These are phyloP conservation scores for Drosophila navojoa DNA, from an alignment of 1,140 invertebrate species.

Conservation along the genomic window DNA sequence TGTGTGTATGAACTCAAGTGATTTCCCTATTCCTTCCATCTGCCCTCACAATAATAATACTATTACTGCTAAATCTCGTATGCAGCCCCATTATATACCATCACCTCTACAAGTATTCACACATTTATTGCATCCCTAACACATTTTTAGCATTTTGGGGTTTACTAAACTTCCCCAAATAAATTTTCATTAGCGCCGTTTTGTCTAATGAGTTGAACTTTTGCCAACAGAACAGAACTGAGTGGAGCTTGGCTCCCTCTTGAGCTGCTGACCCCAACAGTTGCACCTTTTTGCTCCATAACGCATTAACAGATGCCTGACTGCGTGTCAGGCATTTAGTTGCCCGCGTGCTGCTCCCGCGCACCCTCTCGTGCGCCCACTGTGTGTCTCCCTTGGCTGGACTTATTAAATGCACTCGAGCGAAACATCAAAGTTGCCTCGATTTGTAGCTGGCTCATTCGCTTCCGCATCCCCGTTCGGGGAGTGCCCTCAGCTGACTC, in stretches of 20 bases:
- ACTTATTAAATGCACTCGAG: slow-evolving; percentile 76
- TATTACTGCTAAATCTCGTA: too few species aligned
- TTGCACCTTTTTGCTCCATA: slow-evolving; percentile 6
- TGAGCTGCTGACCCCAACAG: slow-evolving; percentile 3
- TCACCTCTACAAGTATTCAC: too few species aligned
- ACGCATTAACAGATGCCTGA: slow-evolving; percentile 10
- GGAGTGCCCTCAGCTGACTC: not conserved
- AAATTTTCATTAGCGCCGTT: not conserved
- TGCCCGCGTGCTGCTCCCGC: not conserved
- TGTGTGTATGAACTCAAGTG: too few species aligned
- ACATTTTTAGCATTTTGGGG: not conserved
- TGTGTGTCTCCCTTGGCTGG: not conserved
- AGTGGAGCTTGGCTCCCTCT: not conserved
- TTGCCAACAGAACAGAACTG: not conserved
- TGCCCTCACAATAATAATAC: too few species aligned
- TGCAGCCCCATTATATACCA: too few species aligned
- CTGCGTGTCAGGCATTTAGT: slow-evolving; percentile 5
- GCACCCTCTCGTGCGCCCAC: too few species aligned
- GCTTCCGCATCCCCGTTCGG: not conserved
- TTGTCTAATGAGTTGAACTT: slow-evolving; percentile 19
- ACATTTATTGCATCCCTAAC: not conserved
- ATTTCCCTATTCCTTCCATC: too few species aligned
- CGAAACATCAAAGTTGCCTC: slow-evolving; percentile 66
- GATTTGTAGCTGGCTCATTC: slow-evolving; percentile 26
- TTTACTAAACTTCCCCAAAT: not conserved